phyloP scores from a whole-genome alignment of 2,888 invertebrate species.

The Plebejus argus region DNA sequence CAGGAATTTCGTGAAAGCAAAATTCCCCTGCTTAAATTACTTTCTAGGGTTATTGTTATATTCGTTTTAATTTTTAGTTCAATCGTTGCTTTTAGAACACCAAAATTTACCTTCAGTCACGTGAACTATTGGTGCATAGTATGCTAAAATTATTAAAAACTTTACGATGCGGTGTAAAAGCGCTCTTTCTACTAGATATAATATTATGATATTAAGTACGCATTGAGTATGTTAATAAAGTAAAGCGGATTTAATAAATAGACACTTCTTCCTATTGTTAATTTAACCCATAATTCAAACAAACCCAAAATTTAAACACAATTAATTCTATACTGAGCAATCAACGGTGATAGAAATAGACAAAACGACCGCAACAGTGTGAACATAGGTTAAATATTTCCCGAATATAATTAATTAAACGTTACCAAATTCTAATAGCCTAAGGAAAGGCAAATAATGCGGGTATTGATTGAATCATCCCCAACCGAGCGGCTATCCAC shows the following conservation, averaged over 20 bases:
- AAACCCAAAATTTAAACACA: neutral
- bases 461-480: conserved; percentile 35
- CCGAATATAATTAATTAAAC: conserved; percentile 50
- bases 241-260: neutral
- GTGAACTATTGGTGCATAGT: neutral
- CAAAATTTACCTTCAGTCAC: neutral
- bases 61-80: neutral
- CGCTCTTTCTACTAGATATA: too few relatives aligned
- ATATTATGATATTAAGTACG: neutral
- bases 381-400: conserved; percentile 25
- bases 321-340: neutral
- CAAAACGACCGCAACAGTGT: conserved; percentile 17
- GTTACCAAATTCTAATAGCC: conserved; percentile 53
- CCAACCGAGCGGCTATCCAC: neutral
- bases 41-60: neutral
- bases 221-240: too few relatives aligned
- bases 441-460: conserved; percentile 53
- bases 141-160: too few relatives aligned
- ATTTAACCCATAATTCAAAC: neutral
- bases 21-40: conserved; percentile 14
- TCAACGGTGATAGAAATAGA: conserved; percentile 7
- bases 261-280: neutral
- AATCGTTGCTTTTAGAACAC: neutral
- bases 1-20: conserved; percentile 22
- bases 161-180: too few relatives aligned